Conservation (phyloP, 2,113 vertebrate genomes). For the Coptodon bakossiorum region DNA sequence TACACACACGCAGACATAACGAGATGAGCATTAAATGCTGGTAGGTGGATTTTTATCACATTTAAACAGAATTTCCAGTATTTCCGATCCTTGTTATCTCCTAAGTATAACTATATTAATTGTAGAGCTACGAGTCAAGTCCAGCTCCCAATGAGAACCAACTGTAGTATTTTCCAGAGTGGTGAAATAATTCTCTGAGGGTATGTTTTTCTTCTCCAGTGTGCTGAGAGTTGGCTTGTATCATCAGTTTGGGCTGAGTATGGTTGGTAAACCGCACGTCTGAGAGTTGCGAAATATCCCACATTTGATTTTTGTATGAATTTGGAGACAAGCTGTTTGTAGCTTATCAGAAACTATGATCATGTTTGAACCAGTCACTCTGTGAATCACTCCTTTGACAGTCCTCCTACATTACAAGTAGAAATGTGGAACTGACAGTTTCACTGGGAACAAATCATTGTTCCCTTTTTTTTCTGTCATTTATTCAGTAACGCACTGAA, state of each 20-base stretch:
- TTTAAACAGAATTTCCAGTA: not conserved
- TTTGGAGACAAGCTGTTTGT: not conserved
- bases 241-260: not conserved
- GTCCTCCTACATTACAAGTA: not conserved
- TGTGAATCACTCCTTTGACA: not conserved
- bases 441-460: not conserved
- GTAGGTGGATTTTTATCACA: not conserved
- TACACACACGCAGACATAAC: not conserved
- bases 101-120: not conserved
- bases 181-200: not conserved
- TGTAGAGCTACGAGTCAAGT: not conserved
- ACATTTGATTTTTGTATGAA: not conserved
- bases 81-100: not conserved
- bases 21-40: not conserved
- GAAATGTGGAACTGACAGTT: not conserved
- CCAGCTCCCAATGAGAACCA: not conserved
- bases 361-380: not conserved
- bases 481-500: not conserved
- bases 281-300: not conserved
- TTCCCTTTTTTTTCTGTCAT: not conserved
- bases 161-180: not conserved
- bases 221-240: not conserved
- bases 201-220: not conserved
- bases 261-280: not conserved
- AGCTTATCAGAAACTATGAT: slow-evolving; percentile 2